Evolutionary conservation across 2,113 vertebrate genomes (phyloP).

Genomic region (Corythoichthys haematopterus): DNA sequence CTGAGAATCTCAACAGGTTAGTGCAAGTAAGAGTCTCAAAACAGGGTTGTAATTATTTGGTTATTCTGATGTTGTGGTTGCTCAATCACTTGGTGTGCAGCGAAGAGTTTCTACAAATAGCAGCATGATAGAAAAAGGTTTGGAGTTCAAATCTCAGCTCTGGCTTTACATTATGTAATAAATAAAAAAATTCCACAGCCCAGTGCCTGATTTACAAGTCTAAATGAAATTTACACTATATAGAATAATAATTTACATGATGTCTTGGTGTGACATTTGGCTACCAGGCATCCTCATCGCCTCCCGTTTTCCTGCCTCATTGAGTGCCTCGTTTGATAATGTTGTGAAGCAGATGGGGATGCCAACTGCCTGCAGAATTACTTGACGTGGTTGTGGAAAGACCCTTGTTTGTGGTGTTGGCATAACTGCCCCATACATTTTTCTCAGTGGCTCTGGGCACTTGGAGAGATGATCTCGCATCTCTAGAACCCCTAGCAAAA

Average conservation of each 20-base stretch:
- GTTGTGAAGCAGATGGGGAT: conserved; percentile 44
- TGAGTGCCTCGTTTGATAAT: conserved; percentile 40
- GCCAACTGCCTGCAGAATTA: conserved; percentile 34
- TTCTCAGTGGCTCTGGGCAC: conserved; percentile 43
- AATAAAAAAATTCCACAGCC: background rate
- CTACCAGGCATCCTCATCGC: conserved; percentile 27
- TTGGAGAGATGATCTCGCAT: conserved; percentile 11
- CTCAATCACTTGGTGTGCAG: no score
- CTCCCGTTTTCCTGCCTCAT: conserved; percentile 35
- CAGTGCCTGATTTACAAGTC: background rate
- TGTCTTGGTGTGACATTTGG: conserved; percentile 36
- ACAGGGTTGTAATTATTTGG: no score
- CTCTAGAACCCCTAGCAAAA: background rate
- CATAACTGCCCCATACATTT: conserved; percentile 46
- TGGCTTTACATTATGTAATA: no score
- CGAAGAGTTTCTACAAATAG: no score
- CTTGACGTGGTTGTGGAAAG: conserved; percentile 33
- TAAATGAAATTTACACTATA: conserved; percentile 2
- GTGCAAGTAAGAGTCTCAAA: no score
- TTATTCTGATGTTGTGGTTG: no score
- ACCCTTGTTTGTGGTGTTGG: conserved; percentile 53
- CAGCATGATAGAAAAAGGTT: no score
- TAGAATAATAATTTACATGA: background rate
- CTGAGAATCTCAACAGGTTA: no score
- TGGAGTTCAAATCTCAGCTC: no score